Evolutionary conservation across 1,140 invertebrate species (phyloP).

Genomic region (Latrodectus geometricus): DNA sequence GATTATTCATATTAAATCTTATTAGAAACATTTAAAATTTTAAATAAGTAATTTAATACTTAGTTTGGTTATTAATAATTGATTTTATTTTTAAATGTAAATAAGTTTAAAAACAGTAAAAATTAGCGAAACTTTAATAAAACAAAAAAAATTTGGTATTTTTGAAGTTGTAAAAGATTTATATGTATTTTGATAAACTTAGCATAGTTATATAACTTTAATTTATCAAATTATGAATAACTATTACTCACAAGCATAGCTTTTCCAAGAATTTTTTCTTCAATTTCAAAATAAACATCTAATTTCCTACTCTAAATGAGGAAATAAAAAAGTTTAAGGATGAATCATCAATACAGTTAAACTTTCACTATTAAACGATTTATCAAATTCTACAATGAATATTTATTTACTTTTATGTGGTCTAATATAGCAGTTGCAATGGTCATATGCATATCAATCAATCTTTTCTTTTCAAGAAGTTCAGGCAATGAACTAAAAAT

Average conservation of each 20-base stretch:
- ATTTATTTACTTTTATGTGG: constrained; percentile 77
- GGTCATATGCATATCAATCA: constrained; percentile 99
- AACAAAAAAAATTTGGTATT: too few relatives aligned
- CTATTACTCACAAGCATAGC: constrained; percentile 67
- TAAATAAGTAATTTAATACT: too few relatives aligned
- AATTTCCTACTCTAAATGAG: constrained; percentile 80
- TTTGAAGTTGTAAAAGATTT: too few relatives aligned
- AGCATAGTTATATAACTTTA: too few relatives aligned
- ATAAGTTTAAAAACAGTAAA: too few relatives aligned
- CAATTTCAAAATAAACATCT: constrained; percentile 96
- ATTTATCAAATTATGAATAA: too few relatives aligned
- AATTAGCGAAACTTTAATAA: too few relatives aligned
- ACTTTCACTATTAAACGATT: background rate
- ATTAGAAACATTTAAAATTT: too few relatives aligned
- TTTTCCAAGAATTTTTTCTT: constrained; percentile 93
- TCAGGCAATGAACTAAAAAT: constrained; percentile 84
- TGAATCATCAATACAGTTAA: background rate
- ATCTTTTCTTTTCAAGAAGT: constrained; percentile 93
- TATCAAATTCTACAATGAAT: background rate
- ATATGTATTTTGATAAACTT: too few relatives aligned
- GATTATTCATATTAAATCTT: too few relatives aligned
- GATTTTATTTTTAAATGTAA: too few relatives aligned
- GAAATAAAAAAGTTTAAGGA: background rate
- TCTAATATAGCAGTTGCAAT: constrained; percentile 94
- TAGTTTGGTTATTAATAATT: too few relatives aligned